Conservation (phyloP, 2,888 invertebrate genomes). For the Carterocephalus palaemon region DNA sequence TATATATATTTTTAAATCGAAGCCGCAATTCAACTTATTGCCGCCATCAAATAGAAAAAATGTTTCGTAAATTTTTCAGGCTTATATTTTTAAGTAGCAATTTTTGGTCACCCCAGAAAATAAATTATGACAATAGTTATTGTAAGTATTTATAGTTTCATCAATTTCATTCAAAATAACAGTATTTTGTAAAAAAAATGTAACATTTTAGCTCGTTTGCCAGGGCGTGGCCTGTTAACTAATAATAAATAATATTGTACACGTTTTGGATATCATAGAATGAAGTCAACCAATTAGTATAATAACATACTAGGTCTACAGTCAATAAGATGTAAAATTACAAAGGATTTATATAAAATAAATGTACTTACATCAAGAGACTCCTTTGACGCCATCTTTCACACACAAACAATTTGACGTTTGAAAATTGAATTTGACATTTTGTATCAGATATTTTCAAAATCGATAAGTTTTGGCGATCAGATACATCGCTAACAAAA, state of each 20-base stretch:
- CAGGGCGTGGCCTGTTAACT: constrained; percentile 38
- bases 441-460: constrained; percentile 54
- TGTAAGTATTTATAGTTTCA: not conserved
- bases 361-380: constrained; percentile 72
- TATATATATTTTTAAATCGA: no score
- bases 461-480: constrained; percentile 40
- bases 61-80: no score
- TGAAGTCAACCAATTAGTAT: not conserved
- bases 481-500: constrained; percentile 42
- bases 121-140: no score
- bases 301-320: constrained; percentile 14
- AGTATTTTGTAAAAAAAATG: constrained; percentile 4
- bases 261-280: not conserved
- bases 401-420: constrained; percentile 70
- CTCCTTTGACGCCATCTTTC: constrained; percentile 78
- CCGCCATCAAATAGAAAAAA: no score
- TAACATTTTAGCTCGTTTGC: constrained; percentile 4
- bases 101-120: no score
- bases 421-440: constrained; percentile 36
- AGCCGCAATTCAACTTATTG: no score
- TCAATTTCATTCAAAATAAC: constrained; percentile 18
- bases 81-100: no score
- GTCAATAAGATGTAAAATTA: constrained; percentile 23
- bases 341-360: constrained; percentile 30
- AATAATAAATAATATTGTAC: constrained; percentile 4